Base-by-base conservation (phyloP, 2,797 vertebrate species). In the Peromyscus eremicus region DNA sequence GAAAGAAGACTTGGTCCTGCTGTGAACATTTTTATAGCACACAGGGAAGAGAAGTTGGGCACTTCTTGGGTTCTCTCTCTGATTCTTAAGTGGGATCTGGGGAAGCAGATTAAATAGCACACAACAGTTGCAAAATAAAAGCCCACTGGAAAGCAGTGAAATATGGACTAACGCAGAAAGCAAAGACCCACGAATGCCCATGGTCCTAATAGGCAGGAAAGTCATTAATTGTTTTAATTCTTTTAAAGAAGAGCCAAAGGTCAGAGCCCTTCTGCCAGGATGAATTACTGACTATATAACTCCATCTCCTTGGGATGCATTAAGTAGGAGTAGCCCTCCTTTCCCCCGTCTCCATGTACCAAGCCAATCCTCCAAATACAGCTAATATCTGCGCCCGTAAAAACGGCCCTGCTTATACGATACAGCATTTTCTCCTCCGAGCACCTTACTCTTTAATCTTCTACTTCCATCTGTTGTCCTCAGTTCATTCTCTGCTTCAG, bases 181-280 rank as follows among this genome's bases (percentile, higher is more conserved):
- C 52, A 77, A 57, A 84, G 52, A 89, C 80, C 76, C 73, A 64
- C 64, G 17, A 40, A 68, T 17, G 40, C 84, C 49, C n/a, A 19
- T 3, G 14, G 62, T 88, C 84, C 60, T 89, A 94, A 92, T n/a
- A 85, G 83, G 92, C 70, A 83, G 6, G 9, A 68, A 94, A 92
- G 94, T 77, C 98, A 91, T 97, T 96, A 97, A 96, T 40, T 97
- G 94, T 92, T 92, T 96, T 97, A 96, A 97, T 97, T 98, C 85
- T 70, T 96, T 88, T 89, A 68, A 95, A 92, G 92, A 94, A 81
- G 92, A 92, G 80, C 43, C 71, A 97, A 88, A 94, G 97, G 95
- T 95, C 94, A 86, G 55, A 90, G 43, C 43, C 77, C 94, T 90
- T 87, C 96, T 92, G 95, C 64, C 64, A 83, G 87, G 81, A 94